Percentiles rank a stretch among this genome's conserved stretches.
These are phyloP conservation scores for Cheilosia urbana DNA, from an alignment of 2,888 invertebrate genomes.

Conservation along the genomic window DNA sequence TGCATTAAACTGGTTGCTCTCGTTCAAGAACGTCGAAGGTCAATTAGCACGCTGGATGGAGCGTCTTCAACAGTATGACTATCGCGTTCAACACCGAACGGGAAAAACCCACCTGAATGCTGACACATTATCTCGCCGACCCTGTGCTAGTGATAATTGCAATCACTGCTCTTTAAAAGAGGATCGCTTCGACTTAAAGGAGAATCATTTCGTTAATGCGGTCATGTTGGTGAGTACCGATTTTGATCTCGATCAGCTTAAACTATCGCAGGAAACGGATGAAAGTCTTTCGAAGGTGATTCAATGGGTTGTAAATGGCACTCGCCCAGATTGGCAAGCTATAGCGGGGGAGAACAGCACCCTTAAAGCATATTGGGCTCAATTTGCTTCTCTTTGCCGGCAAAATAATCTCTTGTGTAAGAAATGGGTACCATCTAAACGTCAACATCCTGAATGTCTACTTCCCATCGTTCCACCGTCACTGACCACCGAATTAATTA, in stretches of 20 bases:
- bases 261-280: neutral
- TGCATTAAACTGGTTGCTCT: slow-evolving; percentile 16
- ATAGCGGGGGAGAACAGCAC: neutral
- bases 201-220: neutral
- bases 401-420: neutral
- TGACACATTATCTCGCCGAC: slow-evolving; percentile 1
- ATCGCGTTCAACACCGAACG: neutral
- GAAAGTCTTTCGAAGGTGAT: neutral
- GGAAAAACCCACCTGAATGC: slow-evolving; percentile 5
- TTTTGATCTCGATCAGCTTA: neutral
- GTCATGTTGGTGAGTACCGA: neutral
- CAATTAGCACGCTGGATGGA: slow-evolving; percentile 25
- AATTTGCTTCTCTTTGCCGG: neutral
- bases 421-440: no score
- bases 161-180: neutral
- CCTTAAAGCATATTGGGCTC: slow-evolving; percentile 33
- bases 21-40: slow-evolving; percentile 13
- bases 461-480: slow-evolving; percentile 1
- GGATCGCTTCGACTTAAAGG: neutral
- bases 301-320: neutral
- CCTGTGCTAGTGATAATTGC: slow-evolving; percentile 2
- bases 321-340: slow-evolving; percentile 1
- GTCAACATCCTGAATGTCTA: neutral
- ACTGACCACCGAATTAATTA: neutral
- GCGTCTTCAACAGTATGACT: slow-evolving; percentile 8